Evolutionary conservation across 1,140 invertebrate species (phyloP), one percentile per base, ranked within the genome.

Genomic region (Musca vetustissima): DNA sequence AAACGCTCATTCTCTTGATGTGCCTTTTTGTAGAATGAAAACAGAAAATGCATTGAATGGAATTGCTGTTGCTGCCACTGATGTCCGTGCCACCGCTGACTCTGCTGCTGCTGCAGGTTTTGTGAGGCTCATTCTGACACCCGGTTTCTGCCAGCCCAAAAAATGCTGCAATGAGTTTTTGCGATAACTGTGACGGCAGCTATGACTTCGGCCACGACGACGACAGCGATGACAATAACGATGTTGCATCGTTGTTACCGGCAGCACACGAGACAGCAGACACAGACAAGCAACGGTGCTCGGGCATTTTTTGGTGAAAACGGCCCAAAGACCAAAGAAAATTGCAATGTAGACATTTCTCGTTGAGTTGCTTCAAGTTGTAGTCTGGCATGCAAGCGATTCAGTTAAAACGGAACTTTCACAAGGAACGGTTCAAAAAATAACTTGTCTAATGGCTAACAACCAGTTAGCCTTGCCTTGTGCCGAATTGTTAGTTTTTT

Each of bases 391-490:
- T 68, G 32, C 64, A 69, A 69, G 53, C 64, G 57, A 71, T 76
- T 80, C 74, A 80, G 78, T 80, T 73, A 73, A 78, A 79, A 80
- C 73, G 70, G 70, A 77, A 77, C 75, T 70, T 74, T 76, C 75
- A 72, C 74, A 75, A 77, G 71, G 72, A 73, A 71, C 79, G 75
- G 78, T 80, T 69, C 67, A 48, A 61, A 43, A 32, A 43, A 43
- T 61, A 61, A 61, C 57, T 61, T 21, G 57, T 61, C 57, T 61
- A 43, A 43, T 43, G 57, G 57, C 57, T 61, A n/a, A n/a, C n/a
- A n/a, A 8, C 15, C 28, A 28, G 55, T 28, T 59, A 43, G 36
- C 36, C 36, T 43, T 43, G 36, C 36, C 36, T 22, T 50, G 53
- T 43, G 22, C 53, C 25, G 53, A 28, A 28, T 3, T 28, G 8